phyloP scores from a whole-genome alignment of 2,113 vertebrate genomes.

The Bufo bufo region DNA sequence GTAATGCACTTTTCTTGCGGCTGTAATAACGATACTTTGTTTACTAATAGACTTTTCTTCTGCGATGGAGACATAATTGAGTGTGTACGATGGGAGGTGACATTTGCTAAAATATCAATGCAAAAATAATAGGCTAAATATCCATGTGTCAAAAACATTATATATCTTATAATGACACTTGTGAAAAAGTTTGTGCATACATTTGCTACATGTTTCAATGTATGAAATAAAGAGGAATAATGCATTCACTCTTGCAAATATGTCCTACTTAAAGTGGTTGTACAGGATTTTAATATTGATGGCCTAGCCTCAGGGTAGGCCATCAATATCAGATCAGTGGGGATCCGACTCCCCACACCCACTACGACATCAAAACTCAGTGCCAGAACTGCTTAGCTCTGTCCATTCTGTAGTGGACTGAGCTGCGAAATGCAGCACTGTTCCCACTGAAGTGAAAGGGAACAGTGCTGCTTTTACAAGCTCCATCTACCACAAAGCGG shows the following conservation, averaged over 20 bases:
- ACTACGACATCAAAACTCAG: too few species aligned
- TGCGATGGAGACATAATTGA: not conserved
- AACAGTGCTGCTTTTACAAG: too few species aligned
- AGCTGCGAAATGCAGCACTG: too few species aligned
- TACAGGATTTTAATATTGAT: too few species aligned
- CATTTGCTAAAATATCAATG: not conserved
- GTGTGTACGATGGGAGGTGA: not conserved
- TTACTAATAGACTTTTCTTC: slow-evolving; percentile 34
- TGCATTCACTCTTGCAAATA: not conserved
- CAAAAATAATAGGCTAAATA: not conserved
- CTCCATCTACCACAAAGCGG: too few species aligned
- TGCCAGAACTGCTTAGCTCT: too few species aligned
- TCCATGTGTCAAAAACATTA: not conserved
- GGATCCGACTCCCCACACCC: too few species aligned
- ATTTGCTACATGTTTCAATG: not conserved
- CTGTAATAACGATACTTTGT: slow-evolving; percentile 30
- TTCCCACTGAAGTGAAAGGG: too few species aligned
- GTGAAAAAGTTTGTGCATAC: not conserved
- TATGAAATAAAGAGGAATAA: not conserved
- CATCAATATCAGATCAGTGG: too few species aligned
- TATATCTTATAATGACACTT: not conserved
- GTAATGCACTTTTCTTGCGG: slow-evolving; percentile 32
- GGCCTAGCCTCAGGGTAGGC: too few species aligned
- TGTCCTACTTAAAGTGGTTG: too few species aligned
- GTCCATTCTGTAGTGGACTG: too few species aligned